Evolutionary conservation across 1,140 invertebrate species (phyloP).

Genomic region (Tetragnatha versicolor): DNA sequence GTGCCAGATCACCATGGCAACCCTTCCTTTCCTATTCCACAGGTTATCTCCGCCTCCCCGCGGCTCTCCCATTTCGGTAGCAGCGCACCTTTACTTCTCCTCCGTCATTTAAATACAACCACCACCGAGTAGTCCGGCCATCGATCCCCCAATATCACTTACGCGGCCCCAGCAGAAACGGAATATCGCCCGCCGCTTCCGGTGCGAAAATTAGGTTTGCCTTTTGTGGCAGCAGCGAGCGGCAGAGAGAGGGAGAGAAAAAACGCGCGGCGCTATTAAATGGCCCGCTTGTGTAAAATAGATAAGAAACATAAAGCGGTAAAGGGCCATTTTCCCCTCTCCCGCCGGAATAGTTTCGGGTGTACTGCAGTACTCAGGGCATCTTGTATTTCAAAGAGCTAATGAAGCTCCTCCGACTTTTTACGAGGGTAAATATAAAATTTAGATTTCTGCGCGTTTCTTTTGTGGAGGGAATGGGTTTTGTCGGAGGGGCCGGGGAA

Average conservation of each 20-base stretch:
- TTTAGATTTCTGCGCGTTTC: too few species aligned
- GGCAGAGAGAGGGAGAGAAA: background rate
- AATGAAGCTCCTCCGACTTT: conserved; percentile 28
- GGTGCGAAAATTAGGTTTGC: conserved; percentile 33
- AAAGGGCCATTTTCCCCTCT: conserved; percentile 12
- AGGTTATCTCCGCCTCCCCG: conserved; percentile 34
- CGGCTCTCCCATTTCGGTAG: background rate
- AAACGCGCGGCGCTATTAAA: conserved; percentile 4
- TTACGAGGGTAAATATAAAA: conserved; percentile 23
- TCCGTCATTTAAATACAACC: conserved; percentile 37
- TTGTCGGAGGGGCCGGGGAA: background rate
- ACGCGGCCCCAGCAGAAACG: background rate
- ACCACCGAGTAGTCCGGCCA: background rate
- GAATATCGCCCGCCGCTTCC: background rate
- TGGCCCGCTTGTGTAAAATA: conserved; percentile 28
- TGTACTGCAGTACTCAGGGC: conserved; percentile 2
- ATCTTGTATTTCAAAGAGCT: conserved; percentile 8
- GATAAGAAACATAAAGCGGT: conserved; percentile 35
- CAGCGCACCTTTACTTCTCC: background rate
- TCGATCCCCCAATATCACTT: conserved; percentile 40
- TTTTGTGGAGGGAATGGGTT: too few species aligned
- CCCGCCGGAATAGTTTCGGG: conserved; percentile 6
- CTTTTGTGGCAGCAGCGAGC: background rate
- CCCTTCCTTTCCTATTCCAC: conserved; percentile 49
- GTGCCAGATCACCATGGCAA: conserved; percentile 35